Evolutionary conservation across 2,797 vertebrate species (phyloP).

Genomic region (Rhinogobio ventralis): DNA sequence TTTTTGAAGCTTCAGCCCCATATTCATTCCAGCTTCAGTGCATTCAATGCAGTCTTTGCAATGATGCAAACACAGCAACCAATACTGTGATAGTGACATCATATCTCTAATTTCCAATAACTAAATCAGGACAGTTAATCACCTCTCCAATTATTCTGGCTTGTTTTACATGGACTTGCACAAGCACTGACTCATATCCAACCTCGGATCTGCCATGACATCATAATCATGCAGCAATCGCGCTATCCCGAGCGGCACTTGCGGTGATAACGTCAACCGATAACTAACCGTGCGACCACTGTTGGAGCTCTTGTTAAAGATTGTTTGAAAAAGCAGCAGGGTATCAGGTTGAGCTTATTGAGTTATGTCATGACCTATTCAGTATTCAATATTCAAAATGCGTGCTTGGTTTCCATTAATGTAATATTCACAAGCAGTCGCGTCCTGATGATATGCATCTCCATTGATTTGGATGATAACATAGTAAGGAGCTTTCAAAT

Average conservation of each 20-base stretch:
- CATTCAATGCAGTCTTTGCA: neutral
- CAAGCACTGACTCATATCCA: slow-evolving; percentile 35
- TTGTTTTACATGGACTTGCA: slow-evolving; percentile 52
- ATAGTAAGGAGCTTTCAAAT: slow-evolving; percentile 65
- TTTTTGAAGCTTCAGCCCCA: neutral
- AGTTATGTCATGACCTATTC: slow-evolving; percentile 79
- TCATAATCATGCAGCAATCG: slow-evolving; percentile 66
- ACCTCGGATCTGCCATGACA: slow-evolving; percentile 67
- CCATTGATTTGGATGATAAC: slow-evolving; percentile 61
- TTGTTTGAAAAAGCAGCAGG: slow-evolving; percentile 72
- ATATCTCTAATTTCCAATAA: slow-evolving; percentile 71
- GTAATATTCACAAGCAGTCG: slow-evolving; percentile 64
- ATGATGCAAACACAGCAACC: slow-evolving; percentile 38
- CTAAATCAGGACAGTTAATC: slow-evolving; percentile 66
- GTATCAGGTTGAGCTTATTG: slow-evolving; percentile 76
- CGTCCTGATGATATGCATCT: slow-evolving; percentile 62
- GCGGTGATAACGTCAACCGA: slow-evolving; percentile 65
- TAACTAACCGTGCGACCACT: slow-evolving; percentile 76
- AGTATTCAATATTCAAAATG: slow-evolving; percentile 74
- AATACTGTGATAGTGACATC: slow-evolving; percentile 60
- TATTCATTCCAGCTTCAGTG: neutral
- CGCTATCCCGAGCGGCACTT: slow-evolving; percentile 63
- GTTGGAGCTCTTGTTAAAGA: slow-evolving; percentile 76
- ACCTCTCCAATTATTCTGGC: slow-evolving; percentile 61
- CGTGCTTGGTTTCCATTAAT: slow-evolving; percentile 75